Evolutionary conservation across 2,888 invertebrate genomes (phyloP), one percentile per base, ranked within the genome.

Genomic region (Lepidochrysops patricia): DNA sequence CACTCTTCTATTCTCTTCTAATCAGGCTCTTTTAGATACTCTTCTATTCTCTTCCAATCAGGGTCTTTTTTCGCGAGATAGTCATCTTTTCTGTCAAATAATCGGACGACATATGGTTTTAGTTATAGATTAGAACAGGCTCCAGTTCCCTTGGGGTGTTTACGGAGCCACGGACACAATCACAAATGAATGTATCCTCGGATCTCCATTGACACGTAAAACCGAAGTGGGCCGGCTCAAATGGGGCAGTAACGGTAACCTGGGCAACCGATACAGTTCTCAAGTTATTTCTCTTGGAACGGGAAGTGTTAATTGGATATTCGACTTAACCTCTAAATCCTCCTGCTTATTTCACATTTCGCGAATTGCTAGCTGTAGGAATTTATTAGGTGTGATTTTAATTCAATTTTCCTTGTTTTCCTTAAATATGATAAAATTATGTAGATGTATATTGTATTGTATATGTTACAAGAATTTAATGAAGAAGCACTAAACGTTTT

Each of bases 181-280:
- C 59, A 58, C 60, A 62, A 60, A 57, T 61, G 61, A 63, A 60
- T 62, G 61, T 66, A 71, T 71, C 68, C 68, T 67, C 67, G 62
- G 61, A 70, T 68, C 67, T 67, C 69, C 71, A 82, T 82, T 81
- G 78, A 79, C 75, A 82, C 79, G 80, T 77, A 73, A 79, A 83
- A 74, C 70, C 68, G 61, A 82, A 77, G 74, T 77, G 68, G 82
- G 81, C 70, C 79, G 76, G 75, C 76, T 74, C 75, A 69, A 74
- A 79, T 79, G 74, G 84, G 64, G 58, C 84, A 65, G 66, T 82
- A 86, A 81, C 86, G 82, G 84, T 71, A 63, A 66, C 66, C 57
- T 70, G 76, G 77, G 77, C 72, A 52, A 37, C 49, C 52, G 58
- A 60, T 58, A 61, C 57, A 58, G 29, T 58, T 54, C 56, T 61